A percentile compares a stretch with the other conserved stretches of the same genome.
phyloP scores from a whole-genome alignment of 2,113 vertebrate genomes.

The Brevimyrus niger region DNA sequence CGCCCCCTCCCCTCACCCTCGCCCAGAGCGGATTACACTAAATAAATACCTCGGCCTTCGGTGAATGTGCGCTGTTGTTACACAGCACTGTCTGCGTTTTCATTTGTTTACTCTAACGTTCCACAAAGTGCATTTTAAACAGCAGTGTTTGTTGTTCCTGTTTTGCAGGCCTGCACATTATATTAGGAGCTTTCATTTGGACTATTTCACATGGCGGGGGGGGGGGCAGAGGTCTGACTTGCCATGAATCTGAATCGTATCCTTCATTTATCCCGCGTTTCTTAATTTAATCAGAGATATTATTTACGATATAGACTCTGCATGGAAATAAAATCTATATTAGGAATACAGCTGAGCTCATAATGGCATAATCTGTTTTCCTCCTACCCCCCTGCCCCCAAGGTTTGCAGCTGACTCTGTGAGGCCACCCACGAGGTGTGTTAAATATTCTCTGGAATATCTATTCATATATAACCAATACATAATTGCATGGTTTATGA shows the following conservation, averaged over 20 bases:
- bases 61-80: not conserved
- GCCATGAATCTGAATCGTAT: slow-evolving; percentile 34
- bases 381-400: slow-evolving; percentile 28
- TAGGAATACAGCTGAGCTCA: slow-evolving; percentile 35
- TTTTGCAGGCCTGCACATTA: not conserved
- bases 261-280: slow-evolving; percentile 41
- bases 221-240: slow-evolving; percentile 20
- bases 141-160: not conserved
- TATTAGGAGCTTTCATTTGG: not conserved
- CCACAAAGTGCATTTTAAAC: not conserved
- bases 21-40: not conserved
- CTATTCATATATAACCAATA: slow-evolving; percentile 53
- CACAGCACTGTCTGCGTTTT: not conserved
- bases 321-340: slow-evolving; percentile 36
- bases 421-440: slow-evolving; percentile 51
- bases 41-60: not conserved
- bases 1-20: not conserved
- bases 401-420: slow-evolving; percentile 44
- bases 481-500: slow-evolving; percentile 63
- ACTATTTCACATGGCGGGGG: not conserved
- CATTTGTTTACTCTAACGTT: not conserved
- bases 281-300: slow-evolving; percentile 21
- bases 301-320: slow-evolving; percentile 29
- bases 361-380: slow-evolving; percentile 48
- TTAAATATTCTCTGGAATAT: slow-evolving; percentile 55